Conservation (phyloP, 2,888 invertebrate species). For the Ornithoptera alexandrae region DNA sequence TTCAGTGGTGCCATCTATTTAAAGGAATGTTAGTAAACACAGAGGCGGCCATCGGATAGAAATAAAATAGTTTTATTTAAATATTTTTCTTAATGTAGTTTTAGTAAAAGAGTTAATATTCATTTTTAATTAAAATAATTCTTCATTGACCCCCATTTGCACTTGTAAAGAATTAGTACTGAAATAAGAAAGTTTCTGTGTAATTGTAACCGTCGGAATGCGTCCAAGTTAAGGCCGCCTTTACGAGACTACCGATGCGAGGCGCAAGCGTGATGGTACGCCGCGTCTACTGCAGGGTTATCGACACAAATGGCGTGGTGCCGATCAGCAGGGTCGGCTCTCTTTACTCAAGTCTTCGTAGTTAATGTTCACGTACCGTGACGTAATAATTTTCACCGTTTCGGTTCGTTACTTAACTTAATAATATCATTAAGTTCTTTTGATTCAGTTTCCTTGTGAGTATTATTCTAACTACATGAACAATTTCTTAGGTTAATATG, state of each 20-base stretch:
- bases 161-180: neutral
- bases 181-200: conserved; percentile 50
- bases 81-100: neutral
- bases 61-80: conserved; percentile 22
- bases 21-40: conserved; percentile 65
- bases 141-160: neutral
- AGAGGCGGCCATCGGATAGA: conserved; percentile 66
- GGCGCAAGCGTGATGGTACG: conserved; percentile 72
- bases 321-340: conserved; percentile 60
- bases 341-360: conserved; percentile 34
- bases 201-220: conserved; percentile 67
- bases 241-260: conserved; percentile 56
- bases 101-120: neutral
- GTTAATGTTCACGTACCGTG: conserved; percentile 44
- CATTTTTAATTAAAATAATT: neutral
- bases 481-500: neutral
- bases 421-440: conserved; percentile 30
- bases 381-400: conserved; percentile 56
- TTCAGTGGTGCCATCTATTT: conserved; percentile 82
- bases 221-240: conserved; percentile 62
- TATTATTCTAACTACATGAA: neutral
- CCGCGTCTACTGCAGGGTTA: conserved; percentile 71
- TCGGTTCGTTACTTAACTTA: conserved; percentile 65
- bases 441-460: conserved; percentile 5
- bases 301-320: conserved; percentile 69